These are phyloP conservation scores for Clostera curtula DNA, from an alignment of 2,888 invertebrate genomes.

Conservation along the genomic window DNA sequence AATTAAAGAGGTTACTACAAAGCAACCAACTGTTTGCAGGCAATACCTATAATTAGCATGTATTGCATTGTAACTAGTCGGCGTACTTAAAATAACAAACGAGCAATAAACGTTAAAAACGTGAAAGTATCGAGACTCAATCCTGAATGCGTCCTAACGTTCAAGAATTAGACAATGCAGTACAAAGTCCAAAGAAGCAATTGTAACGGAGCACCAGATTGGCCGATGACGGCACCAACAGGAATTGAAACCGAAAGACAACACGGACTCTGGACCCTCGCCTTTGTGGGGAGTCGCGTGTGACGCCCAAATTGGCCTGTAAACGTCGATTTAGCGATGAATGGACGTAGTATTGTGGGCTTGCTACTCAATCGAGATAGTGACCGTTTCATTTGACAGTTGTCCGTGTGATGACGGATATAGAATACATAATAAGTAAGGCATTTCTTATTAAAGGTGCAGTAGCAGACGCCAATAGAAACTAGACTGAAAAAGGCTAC, in stretches of 20 bases:
- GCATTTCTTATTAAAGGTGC: too few species aligned
- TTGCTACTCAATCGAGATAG: slow-evolving; percentile 7
- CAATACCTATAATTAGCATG: too few species aligned
- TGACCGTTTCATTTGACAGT: slow-evolving; percentile 11
- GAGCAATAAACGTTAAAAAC: neutral
- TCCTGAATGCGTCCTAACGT: slow-evolving; percentile 20
- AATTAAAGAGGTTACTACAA: too few species aligned
- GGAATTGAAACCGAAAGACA: slow-evolving; percentile 28
- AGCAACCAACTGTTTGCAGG: too few species aligned
- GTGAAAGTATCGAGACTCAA: neutral
- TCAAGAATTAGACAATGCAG: slow-evolving; percentile 35
- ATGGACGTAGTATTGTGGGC: slow-evolving; percentile 18
- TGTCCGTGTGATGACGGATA: slow-evolving; percentile 9
- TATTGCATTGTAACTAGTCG: too few species aligned
- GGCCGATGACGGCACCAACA: slow-evolving; percentile 31
- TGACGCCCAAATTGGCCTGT: slow-evolving; percentile 15
- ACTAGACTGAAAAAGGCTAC: too few species aligned
- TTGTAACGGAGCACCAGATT: slow-evolving; percentile 32
- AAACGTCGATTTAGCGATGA: slow-evolving; percentile 16
- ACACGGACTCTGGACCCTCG: slow-evolving; percentile 33
- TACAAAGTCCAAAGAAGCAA: slow-evolving; percentile 47
- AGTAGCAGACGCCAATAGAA: too few species aligned
- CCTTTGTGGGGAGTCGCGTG: slow-evolving; percentile 8
- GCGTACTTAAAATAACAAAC: too few species aligned
- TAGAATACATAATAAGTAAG: too few species aligned